Base-by-base conservation (phyloP, 2,113 vertebrate species). In the Vidua chalybeata region DNA sequence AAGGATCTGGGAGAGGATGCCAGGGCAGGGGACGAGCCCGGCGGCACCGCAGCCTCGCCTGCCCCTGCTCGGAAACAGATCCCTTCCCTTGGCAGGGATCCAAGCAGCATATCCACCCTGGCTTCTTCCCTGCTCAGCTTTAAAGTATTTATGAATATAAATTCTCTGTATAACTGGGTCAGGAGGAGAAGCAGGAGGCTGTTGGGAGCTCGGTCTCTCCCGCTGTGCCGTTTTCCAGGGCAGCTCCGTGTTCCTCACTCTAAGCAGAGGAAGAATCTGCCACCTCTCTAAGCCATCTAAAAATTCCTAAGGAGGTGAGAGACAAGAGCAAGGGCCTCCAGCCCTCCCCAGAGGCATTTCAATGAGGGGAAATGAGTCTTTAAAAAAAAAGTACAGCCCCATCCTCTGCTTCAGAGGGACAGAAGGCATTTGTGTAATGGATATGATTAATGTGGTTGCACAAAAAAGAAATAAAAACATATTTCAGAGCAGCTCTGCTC, bases 81-180 rank as follows among this genome's bases (percentile, higher is more conserved):
- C 94, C 91, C 62, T 95, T 95, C 82, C 87, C 77, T 58, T 93
- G 93, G 94, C 95, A 94, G 87, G n/a, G 55, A 78, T 87, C 96
- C 96, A 96, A 84, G 33, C 90, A 63, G 86, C 31, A 49, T 1
- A 89, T 82, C 89, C 87, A 89, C 35, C 7, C 84, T 9, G 54
- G 51, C 87, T 94, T 28, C 90, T 79, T 93, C 91, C 87, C 81
- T 0, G 8, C 74, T 85, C 89, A 66, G 95, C 95, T 96, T 91
- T 96, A 56, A 94, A 96, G 87, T 95, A 89, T 95, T 95, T 95
- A 94, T 95, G 94, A 96, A 95, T 83, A 96, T 93, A 84, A 94
- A 93, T 91, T 90, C 93, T 68, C 71, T 46, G 67, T 48, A 77
- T 81, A 96, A 94, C 27, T 94, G 95, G 95, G 94, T 93, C 94